Evolutionary conservation across 2,888 invertebrate genomes (phyloP).

Genomic region (Alitta virens): DNA sequence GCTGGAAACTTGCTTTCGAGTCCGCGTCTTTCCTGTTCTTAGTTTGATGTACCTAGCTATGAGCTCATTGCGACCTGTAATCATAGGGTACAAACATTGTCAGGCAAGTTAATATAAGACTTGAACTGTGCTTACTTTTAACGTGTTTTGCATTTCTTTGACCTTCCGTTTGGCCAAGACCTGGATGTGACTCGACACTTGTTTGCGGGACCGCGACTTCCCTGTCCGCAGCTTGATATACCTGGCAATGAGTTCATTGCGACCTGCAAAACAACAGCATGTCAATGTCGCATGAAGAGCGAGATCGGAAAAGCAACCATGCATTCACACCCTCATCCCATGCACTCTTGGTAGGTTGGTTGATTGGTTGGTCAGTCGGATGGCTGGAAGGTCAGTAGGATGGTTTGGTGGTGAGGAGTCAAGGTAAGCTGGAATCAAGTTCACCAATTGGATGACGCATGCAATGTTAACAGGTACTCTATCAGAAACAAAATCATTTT

Average conservation of each 20-base stretch:
- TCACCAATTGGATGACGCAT: too few species aligned
- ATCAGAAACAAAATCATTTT: too few species aligned
- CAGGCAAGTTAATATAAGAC: background rate
- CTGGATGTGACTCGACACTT: slow-evolving; percentile 99
- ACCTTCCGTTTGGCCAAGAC: slow-evolving; percentile 96
- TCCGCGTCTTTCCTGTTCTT: slow-evolving; percentile 98
- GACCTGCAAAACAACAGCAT: slow-evolving; percentile 12
- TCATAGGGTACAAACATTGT: background rate
- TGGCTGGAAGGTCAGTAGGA: too few species aligned
- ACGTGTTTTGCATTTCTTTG: slow-evolving; percentile 66
- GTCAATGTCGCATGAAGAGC: background rate
- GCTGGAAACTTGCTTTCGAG: slow-evolving; percentile 99
- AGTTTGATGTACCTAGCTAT: slow-evolving; percentile 99
- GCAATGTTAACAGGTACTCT: too few species aligned
- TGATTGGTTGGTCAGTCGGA: too few species aligned
- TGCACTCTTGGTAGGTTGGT: too few species aligned
- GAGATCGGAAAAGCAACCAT: background rate
- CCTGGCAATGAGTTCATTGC: slow-evolving; percentile 98
- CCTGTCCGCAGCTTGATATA: slow-evolving; percentile 99
- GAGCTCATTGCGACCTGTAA: slow-evolving; percentile 90
- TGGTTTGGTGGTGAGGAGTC: too few species aligned
- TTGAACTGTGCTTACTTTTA: slow-evolving; percentile 11
- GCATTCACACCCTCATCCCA: background rate
- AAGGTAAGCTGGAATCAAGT: too few species aligned
- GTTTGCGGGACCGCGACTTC: slow-evolving; percentile 98